These are phyloP conservation scores for Gisinianus flammeolus DNA, from an alignment of 2,888 invertebrate genomes.

Conservation along the genomic window DNA sequence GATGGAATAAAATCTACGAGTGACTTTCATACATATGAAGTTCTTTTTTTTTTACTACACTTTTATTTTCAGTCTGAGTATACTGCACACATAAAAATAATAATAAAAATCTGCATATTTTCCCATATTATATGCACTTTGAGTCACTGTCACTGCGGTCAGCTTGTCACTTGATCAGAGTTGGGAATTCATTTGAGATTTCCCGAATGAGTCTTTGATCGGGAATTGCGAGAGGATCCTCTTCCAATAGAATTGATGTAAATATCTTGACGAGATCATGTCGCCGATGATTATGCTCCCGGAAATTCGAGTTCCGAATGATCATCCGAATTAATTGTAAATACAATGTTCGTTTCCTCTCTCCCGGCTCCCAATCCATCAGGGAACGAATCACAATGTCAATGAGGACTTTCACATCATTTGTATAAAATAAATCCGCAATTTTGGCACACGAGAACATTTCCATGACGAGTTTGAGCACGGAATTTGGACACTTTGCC, in stretches of 20 bases:
- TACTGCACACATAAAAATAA: too few relatives aligned
- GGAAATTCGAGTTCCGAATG: slow-evolving; percentile 80
- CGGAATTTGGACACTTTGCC: slow-evolving; percentile 78
- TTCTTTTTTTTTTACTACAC: too few relatives aligned
- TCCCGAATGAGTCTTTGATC: slow-evolving; percentile 81
- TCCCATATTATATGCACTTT: too few relatives aligned
- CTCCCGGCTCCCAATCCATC: slow-evolving; percentile 86
- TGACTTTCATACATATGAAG: too few relatives aligned
- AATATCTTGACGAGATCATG: slow-evolving; percentile 84
- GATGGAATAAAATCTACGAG: too few relatives aligned
- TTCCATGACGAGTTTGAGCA: slow-evolving; percentile 86
- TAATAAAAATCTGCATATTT: too few relatives aligned
- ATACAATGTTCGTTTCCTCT: slow-evolving; percentile 80
- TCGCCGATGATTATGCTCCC: slow-evolving; percentile 77
- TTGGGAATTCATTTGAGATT: slow-evolving; percentile 84
- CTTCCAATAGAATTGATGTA: slow-evolving; percentile 84
- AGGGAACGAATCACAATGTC: slow-evolving; percentile 91
- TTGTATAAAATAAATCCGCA: slow-evolving; percentile 89
- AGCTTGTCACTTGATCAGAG: slow-evolving; percentile 64
- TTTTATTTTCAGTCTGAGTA: too few relatives aligned
- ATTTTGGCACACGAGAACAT: slow-evolving; percentile 80
- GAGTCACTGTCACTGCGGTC: too few relatives aligned
- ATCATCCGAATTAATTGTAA: slow-evolving; percentile 79
- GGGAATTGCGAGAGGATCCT: slow-evolving; percentile 73
- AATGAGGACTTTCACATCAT: slow-evolving; percentile 90